These are phyloP conservation scores for Latrodectus geometricus DNA, from an alignment of 1,140 invertebrate genomes.

Conservation along the genomic window DNA sequence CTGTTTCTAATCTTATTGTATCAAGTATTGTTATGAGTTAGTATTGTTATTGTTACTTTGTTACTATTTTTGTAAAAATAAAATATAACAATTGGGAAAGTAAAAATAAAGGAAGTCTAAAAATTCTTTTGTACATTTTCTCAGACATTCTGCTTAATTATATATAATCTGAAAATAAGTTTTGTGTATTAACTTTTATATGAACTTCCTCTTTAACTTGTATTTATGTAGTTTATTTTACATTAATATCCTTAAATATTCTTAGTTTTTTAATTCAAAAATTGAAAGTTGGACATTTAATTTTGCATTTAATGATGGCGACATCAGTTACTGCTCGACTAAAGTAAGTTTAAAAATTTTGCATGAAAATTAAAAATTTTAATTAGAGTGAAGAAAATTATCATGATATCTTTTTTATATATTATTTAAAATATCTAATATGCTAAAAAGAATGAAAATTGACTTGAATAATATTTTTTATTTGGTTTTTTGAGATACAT, in stretches of 20 bases:
- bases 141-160: neutral
- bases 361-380: too few relatives aligned
- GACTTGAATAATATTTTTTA: too few relatives aligned
- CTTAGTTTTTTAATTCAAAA: slow-evolving; percentile 37
- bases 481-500: too few relatives aligned
- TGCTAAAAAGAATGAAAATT: too few relatives aligned
- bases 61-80: neutral
- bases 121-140: neutral
- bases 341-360: neutral
- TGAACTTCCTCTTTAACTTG: neutral
- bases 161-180: neutral
- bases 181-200: neutral
- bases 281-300: slow-evolving; percentile 29
- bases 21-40: too few relatives aligned
- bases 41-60: too few relatives aligned
- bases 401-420: too few relatives aligned
- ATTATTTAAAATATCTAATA: too few relatives aligned
- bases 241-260: neutral
- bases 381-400: too few relatives aligned
- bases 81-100: neutral
- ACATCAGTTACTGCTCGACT: slow-evolving; percentile 43
- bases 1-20: too few relatives aligned
- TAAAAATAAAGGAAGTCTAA: neutral
- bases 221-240: neutral
- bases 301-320: slow-evolving; percentile 39